Percentiles rank a stretch among this genome's conserved stretches.
phyloP scores from a whole-genome alignment of 2,113 vertebrate genomes.

The Symphodus melops region DNA sequence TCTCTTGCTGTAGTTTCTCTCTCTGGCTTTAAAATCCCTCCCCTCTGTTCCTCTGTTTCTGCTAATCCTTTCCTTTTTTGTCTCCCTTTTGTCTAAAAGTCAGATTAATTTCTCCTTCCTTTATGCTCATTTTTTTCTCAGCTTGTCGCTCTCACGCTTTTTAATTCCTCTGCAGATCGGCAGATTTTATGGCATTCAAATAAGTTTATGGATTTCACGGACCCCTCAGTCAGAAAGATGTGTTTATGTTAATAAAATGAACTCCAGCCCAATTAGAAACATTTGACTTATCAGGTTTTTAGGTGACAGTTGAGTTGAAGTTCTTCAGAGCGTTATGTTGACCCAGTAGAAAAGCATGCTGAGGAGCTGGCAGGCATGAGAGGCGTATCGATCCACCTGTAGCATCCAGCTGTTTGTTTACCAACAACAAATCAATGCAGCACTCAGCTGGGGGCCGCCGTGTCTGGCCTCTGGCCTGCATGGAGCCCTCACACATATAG shows the following conservation, averaged over 20 bases:
- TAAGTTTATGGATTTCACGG: neutral
- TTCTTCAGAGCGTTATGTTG: slow-evolving; percentile 58
- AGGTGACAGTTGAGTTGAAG: slow-evolving; percentile 51
- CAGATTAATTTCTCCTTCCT: slow-evolving; percentile 60
- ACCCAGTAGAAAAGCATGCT: slow-evolving; percentile 71
- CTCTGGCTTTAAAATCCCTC: slow-evolving; percentile 71
- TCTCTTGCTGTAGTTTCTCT: slow-evolving; percentile 62
- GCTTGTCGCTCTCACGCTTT: slow-evolving; percentile 30
- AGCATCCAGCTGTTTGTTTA: slow-evolving; percentile 85
- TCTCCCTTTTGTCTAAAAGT: slow-evolving; percentile 66
- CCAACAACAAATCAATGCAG: slow-evolving; percentile 86
- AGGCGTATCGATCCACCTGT: slow-evolving; percentile 80
- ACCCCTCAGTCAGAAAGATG: neutral
- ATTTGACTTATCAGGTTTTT: slow-evolving; percentile 53
- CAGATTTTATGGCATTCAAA: neutral
- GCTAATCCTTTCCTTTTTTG: slow-evolving; percentile 74
- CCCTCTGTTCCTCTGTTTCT: slow-evolving; percentile 60
- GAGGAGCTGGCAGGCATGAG: slow-evolving; percentile 69
- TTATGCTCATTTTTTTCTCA: slow-evolving; percentile 34
- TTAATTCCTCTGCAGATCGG: slow-evolving; percentile 23
- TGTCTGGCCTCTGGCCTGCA: slow-evolving; percentile 71
- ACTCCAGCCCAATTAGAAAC: slow-evolving; percentile 46
- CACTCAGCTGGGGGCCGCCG: slow-evolving; percentile 69
- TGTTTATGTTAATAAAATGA: slow-evolving; percentile 19
- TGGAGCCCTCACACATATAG: slow-evolving; percentile 43